phyloP scores from a whole-genome alignment of 1,140 invertebrate genomes.

The Oppia nitens region DNA sequence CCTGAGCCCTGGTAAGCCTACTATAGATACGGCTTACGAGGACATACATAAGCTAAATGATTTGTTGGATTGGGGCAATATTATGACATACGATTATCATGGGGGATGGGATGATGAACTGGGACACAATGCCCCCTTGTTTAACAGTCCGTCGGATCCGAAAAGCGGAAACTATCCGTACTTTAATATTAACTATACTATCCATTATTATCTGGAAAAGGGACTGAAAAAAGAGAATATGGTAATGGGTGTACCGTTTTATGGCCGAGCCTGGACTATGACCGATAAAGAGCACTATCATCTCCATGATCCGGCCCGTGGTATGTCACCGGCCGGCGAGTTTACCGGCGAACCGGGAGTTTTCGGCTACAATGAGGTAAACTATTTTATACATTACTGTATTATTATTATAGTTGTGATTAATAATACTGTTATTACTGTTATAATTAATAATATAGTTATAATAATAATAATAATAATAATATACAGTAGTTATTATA shows the following conservation, averaged over 20 bases:
- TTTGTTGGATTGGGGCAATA: conserved; percentile 55
- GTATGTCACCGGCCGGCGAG: conserved; percentile 59
- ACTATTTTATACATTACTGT: too few species aligned
- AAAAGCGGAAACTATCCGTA: conserved; percentile 33
- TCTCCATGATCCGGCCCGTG: conserved; percentile 60
- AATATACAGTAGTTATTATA: too few species aligned
- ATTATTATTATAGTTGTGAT: too few species aligned
- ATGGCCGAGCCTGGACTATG: conserved; percentile 43
- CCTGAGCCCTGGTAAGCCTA: conserved; percentile 34
- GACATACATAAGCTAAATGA: conserved; percentile 14
- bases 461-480: too few species aligned
- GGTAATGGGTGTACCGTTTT: background rate
- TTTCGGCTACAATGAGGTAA: conserved; percentile 28
- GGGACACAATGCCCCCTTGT: conserved; percentile 27
- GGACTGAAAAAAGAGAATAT: conserved; percentile 57
- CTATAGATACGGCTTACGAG: conserved; percentile 53
- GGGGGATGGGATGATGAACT: conserved; percentile 54
- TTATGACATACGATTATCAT: conserved; percentile 82
- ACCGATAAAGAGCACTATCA: conserved; percentile 58
- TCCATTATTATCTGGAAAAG: conserved; percentile 52
- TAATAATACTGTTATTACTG: background rate
- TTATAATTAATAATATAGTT: too few species aligned
- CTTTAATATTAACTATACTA: conserved; percentile 49
- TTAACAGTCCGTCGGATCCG: conserved; percentile 23
- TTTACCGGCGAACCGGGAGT: conserved; percentile 28